A percentile compares a stretch with the other conserved stretches of the same genome.
These are phyloP conservation scores for Hormaphis cornu DNA, from an alignment of 1,140 invertebrate species.

Conservation along the genomic window DNA sequence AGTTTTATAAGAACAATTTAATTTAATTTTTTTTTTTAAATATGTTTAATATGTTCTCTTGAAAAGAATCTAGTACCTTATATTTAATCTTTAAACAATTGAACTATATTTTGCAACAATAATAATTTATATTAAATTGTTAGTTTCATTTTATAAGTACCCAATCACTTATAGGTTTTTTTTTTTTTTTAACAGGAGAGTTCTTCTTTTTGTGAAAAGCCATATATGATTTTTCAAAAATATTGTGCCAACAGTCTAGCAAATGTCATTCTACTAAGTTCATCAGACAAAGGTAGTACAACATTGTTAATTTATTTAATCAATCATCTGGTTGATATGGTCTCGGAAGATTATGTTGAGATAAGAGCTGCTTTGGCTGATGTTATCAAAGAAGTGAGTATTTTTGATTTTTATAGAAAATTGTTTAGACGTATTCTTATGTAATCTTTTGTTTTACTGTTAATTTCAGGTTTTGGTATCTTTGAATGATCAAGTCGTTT, in stretches of 20 bases:
- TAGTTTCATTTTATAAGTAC: too few species aligned
- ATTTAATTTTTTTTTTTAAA: too few species aligned
- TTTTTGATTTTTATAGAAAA: not conserved
- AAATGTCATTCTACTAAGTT: not conserved
- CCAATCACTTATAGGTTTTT: too few species aligned
- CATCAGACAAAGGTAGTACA: conserved; percentile 5
- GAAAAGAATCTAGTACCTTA: too few species aligned
- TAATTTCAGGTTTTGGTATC: not conserved
- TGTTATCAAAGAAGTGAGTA: conserved; percentile 15
- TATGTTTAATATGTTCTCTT: too few species aligned
- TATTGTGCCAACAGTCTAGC: not conserved
- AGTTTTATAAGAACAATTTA: too few species aligned
- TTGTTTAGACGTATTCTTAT: not conserved
- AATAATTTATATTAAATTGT: too few species aligned
- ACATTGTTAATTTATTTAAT: conserved; percentile 19
- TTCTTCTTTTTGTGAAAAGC: not conserved
- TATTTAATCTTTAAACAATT: not conserved
- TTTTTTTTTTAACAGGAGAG: not conserved
- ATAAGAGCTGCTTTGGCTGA: not conserved
- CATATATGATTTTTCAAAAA: not conserved
- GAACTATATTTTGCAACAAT: too few species aligned
- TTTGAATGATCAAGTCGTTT: conserved; percentile 17
- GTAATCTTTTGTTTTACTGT: not conserved
- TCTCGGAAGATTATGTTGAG: not conserved
- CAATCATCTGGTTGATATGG: conserved; percentile 19